Evolutionary conservation across 2,888 invertebrate species (phyloP).

Genomic region (Platynereis dumerilii): DNA sequence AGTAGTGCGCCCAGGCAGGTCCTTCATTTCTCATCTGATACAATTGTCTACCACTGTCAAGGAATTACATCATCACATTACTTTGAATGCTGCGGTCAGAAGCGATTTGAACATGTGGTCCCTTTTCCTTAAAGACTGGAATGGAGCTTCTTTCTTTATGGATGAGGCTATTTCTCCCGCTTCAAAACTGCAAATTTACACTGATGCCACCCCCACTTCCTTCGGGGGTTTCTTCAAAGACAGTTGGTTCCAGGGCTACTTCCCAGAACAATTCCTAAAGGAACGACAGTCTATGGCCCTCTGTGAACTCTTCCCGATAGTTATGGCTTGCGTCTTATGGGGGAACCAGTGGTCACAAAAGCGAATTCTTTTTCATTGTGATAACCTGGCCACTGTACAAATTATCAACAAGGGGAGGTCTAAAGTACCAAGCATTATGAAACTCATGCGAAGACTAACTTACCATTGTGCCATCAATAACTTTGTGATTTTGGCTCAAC

Average conservation of each 20-base stretch:
- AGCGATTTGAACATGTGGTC: no score
- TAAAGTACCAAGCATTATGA: conserved; percentile 17
- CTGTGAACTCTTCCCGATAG: conserved; percentile 5
- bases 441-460: conserved; percentile 7
- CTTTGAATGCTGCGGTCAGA: conserved; percentile 2
- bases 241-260: conserved; percentile 21
- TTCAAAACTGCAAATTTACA: no score
- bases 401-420: conserved; percentile 28
- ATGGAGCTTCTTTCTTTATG: no score
- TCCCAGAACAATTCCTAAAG: conserved; percentile 8
- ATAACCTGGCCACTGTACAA: conserved; percentile 25
- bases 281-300: not conserved
- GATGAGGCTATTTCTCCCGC: no score
- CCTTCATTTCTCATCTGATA: conserved; percentile 33
- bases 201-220: not conserved
- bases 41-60: conserved; percentile 21
- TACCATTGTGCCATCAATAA: not conserved
- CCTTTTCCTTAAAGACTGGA: no score
- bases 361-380: conserved; percentile 29
- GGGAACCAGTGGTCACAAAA: conserved; percentile 23
- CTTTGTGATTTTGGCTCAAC: not conserved
- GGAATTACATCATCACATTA: conserved; percentile 23
- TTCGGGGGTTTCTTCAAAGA: conserved; percentile 8
- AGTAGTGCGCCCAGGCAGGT: conserved; percentile 30
- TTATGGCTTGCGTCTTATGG: conserved; percentile 26